phyloP scores from a whole-genome alignment of 1,140 invertebrate species.

The Macrobrachium rosenbergii region DNA sequence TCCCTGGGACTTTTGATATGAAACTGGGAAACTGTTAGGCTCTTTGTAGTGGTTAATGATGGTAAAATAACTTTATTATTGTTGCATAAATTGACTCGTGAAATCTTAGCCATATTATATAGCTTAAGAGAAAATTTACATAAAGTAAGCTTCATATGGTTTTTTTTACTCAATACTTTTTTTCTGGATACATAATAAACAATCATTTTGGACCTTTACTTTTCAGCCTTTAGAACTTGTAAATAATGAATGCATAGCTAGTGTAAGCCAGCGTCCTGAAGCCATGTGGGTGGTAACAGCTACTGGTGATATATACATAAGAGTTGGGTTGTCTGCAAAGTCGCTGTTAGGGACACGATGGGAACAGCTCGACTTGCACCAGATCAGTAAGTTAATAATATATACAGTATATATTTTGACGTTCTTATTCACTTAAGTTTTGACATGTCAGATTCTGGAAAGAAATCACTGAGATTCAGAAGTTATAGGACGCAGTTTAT shows the following conservation, averaged over 20 bases:
- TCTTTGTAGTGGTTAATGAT: no score
- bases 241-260: constrained; percentile 67
- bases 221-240: constrained; percentile 67
- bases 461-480: no score
- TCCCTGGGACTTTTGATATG: no score
- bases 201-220: background rate
- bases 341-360: constrained; percentile 71
- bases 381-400: constrained; percentile 69
- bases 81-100: no score
- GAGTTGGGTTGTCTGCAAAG: constrained; percentile 70
- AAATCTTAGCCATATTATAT: no score
- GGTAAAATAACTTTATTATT: no score
- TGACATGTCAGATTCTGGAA: background rate
- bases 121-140: no score
- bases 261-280: constrained; percentile 69
- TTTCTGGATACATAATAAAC: background rate
- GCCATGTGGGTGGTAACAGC: constrained; percentile 72
- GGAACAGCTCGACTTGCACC: constrained; percentile 71
- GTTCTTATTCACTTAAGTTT: background rate
- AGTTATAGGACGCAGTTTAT: no score
- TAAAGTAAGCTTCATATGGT: no score
- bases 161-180: background rate
- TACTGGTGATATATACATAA: constrained; percentile 71
- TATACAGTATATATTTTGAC: background rate
- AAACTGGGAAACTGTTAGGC: no score